Base-by-base conservation (phyloP, 2,113 vertebrate species). In the Empidonax alnorum region DNA sequence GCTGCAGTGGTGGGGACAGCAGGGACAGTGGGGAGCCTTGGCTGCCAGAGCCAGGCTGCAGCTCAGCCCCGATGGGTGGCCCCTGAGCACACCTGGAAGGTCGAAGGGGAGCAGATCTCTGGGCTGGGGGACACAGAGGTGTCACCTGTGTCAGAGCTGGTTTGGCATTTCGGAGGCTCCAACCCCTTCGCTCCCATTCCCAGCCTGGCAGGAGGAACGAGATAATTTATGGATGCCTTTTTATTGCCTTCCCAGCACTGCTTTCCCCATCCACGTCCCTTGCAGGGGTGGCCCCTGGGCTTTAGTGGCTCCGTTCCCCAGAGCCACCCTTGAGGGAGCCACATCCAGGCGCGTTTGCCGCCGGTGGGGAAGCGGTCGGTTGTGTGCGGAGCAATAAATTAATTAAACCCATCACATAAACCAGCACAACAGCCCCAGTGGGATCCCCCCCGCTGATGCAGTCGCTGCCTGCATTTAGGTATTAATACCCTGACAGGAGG, bases 351-450 rank as follows among this genome's bases (percentile, higher is more conserved):
- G 0, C 0, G 22, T 30, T 47, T 7, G 11, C 73, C 22, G 17
- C 35, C 1, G 2, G 4, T n/a, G 4, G 61, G 42, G 66, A 82
- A 66, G 66, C 79, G 2, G 42, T 0, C 7, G 56, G 89, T 78
- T 10, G 47, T 6, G 30, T 1, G 59, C 5, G 1, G 76, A 65
- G 89, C 55, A 65, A 96, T 75, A 65, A 94, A 97, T 97, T 95
- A 92, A 97, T 97, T 94, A 96, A 96, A 56, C 33, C 77, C 75
- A 65, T 93, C 94, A 65, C 90, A 89, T 75, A 41, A 93, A 94
- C 3, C 76, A 49, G 59, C 85, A 6, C 63, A 65, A 77, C 62
- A 84, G 67, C 93, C 91, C 95, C 94, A 2, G 28, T 5, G 88
- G 89, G 94, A 95, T 58, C 87, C 35, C 87, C 35, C 35, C 30